Conservation (phyloP, 2,888 invertebrate genomes). For the Omphaloscelis lunosa region DNA sequence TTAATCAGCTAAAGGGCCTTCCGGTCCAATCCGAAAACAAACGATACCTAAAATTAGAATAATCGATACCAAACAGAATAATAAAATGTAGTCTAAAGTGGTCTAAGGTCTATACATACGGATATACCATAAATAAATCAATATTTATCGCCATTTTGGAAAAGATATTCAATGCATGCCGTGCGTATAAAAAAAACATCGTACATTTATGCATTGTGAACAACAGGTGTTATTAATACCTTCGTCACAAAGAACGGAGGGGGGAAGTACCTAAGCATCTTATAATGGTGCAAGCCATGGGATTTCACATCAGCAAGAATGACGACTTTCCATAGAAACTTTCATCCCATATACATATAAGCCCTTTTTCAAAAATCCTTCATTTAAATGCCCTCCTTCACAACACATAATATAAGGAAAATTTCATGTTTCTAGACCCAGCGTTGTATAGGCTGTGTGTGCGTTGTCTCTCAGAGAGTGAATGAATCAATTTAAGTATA, state of each 20-base stretch:
- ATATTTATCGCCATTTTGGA: conserved; percentile 29
- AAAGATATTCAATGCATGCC: conserved; percentile 18
- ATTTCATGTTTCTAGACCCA: neutral
- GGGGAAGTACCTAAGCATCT: conserved; percentile 44
- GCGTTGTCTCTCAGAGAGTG: no score
- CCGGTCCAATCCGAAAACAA: neutral
- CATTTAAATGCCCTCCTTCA: neutral
- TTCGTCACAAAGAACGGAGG: conserved; percentile 23
- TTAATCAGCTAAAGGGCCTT: conserved; percentile 7
- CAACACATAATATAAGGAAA: neutral
- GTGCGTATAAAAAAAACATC: conserved; percentile 19
- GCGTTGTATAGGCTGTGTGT: neutral
- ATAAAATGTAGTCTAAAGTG: conserved; percentile 17
- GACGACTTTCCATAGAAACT: neutral
- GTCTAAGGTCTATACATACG: no score
- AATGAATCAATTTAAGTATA: neutral
- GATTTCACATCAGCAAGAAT: neutral
- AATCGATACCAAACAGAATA: conserved; percentile 57
- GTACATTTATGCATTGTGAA: conserved; percentile 10
- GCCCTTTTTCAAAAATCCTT: neutral
- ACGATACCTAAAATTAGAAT: conserved; percentile 50
- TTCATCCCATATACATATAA: no score
- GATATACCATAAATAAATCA: conserved; percentile 25
- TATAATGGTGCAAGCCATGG: neutral
- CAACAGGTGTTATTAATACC: conserved; percentile 50